A percentile compares a stretch with the other conserved stretches of the same genome.
These are phyloP conservation scores for Callimorpha dominula DNA, from an alignment of 2,888 invertebrate species.

Conservation along the genomic window DNA sequence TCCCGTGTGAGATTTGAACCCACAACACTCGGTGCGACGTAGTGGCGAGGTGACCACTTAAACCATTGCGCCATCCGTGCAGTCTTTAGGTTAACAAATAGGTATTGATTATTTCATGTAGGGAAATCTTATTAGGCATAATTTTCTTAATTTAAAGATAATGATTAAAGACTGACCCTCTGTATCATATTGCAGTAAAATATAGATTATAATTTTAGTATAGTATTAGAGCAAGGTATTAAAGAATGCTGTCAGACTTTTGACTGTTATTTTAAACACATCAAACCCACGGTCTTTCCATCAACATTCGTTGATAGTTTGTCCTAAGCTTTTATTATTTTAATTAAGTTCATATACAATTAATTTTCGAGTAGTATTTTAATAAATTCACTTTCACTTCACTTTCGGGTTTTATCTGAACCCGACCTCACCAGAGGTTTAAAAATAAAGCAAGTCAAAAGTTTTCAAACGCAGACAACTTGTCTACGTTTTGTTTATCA, in stretches of 20 bases:
- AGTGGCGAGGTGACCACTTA: no score
- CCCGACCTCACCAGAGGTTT: background rate
- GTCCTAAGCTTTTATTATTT: background rate
- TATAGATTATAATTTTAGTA: background rate
- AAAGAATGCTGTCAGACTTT: background rate
- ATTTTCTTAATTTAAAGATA: background rate
- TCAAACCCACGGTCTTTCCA: background rate
- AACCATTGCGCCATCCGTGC: no score
- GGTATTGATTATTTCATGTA: background rate
- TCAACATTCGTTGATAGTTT: background rate
- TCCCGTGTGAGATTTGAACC: no score
- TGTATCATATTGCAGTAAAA: background rate
- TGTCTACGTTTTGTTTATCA: no score
- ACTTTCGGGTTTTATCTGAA: no score
- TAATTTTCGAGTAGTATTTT: background rate
- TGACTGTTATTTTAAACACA: background rate
- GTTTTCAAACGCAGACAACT: no score
- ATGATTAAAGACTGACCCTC: background rate
- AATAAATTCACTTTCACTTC: background rate
- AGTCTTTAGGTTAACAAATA: background rate
- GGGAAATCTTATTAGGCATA: background rate
- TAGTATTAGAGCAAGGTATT: no score
- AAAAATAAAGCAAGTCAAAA: no score
- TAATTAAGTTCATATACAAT: constrained; percentile 1
- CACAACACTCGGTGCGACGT: no score